Evolutionary conservation across 2,888 invertebrate species (phyloP), one percentile per base, ranked within the genome.

Genomic region (Argyra leucocephala): DNA sequence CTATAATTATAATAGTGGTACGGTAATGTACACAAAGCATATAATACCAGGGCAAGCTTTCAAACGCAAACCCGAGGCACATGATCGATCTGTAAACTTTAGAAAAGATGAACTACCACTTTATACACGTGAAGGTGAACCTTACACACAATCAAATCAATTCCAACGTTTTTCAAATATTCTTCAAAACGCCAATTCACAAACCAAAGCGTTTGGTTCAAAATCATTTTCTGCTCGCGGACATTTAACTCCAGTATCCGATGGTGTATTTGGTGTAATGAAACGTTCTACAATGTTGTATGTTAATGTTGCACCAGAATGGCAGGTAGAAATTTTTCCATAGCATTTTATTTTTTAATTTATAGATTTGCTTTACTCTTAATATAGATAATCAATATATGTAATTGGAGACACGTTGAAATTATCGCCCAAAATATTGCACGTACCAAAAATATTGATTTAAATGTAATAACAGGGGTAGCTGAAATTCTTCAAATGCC

Each of bases 261-360:
- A 83, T 74, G 82, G 81, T 70, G 71, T 81, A 31, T 77, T 78
- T 66, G 75, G 76, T 10, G 73, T 77, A 60, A 76, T 77, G 68
- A 81, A 82, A 69, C 76, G 74, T 66, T 75, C 80, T 1, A 81
- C 82, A 7, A 83, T 80, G 70, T 83, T 78, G 69, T 83, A 79
- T 71, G 72, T 82, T 22, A 83, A 83, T 68, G 76, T 75, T 1
- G 76, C 75, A 18, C 82, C 82, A 0, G 81, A 82, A 68, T 83
- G 82, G 81, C 79, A 79, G 71, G 70, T 70, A 31, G 76, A 58
- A 6, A 31, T 31, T 6, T 12, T 10, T 31, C 12, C 7, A 26
- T 31, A 10, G 7, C 31, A 6, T 31, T 31, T 26, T 26, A 6
- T 26, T 1, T 36, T 37, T 26, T 26, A 63, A 18, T 3, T 21